These are phyloP conservation scores for Apeira syringaria DNA, from an alignment of 2,888 invertebrate species.

Conservation along the genomic window DNA sequence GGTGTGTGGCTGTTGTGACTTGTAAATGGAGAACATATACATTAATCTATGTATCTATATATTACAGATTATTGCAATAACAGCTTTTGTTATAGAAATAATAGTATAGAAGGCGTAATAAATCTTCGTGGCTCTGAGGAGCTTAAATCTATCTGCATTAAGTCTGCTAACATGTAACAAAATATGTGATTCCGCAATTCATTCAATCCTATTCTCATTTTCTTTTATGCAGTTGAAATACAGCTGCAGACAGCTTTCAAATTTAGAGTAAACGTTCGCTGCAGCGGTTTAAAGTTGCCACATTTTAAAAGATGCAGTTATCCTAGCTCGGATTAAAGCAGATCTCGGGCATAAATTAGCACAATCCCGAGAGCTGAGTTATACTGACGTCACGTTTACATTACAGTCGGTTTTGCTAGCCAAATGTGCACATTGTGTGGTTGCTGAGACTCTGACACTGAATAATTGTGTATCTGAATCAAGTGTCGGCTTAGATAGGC, in stretches of 20 bases:
- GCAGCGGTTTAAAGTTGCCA: conserved; percentile 5
- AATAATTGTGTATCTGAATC: neutral
- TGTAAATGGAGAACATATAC: too few relatives aligned
- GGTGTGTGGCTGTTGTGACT: too few relatives aligned
- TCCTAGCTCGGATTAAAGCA: conserved; percentile 36
- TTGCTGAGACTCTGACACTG: neutral
- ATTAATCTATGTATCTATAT: too few relatives aligned
- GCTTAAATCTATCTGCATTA: too few relatives aligned
- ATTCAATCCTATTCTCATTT: neutral
- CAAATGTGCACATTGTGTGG: conserved; percentile 3
- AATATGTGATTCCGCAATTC: neutral
- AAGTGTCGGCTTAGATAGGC: neutral
- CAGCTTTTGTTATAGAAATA: too few relatives aligned
- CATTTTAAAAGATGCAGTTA: conserved; percentile 16
- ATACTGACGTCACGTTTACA: conserved; percentile 36
- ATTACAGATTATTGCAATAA: too few relatives aligned
- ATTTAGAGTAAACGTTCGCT: conserved; percentile 1
- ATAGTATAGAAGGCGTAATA: too few relatives aligned
- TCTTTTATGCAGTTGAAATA: conserved; percentile 6
- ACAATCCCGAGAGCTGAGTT: conserved; percentile 31
- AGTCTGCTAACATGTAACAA: too few relatives aligned
- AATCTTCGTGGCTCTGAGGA: too few relatives aligned
- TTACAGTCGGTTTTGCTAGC: conserved; percentile 31
- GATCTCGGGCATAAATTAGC: conserved; percentile 49
- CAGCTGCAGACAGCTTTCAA: neutral